phyloP scores from a whole-genome alignment of 1,140 invertebrate species.

The Holcopasites calliopsidis region DNA sequence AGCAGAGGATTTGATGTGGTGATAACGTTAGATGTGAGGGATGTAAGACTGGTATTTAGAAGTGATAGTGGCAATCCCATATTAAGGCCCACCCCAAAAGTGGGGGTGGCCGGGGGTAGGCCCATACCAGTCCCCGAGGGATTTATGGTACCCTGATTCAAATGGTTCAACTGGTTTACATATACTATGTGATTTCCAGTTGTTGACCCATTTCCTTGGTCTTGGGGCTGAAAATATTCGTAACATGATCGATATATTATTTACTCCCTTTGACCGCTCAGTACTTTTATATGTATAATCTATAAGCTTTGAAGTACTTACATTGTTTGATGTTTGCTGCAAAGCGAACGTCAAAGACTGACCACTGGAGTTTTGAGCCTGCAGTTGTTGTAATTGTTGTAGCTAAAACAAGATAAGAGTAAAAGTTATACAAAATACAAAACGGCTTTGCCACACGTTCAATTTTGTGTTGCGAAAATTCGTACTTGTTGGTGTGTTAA shows the following conservation, averaged over 20 bases:
- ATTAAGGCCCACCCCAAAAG: constrained; percentile 80
- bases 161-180: constrained; percentile 77
- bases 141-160: constrained; percentile 78
- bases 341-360: constrained; percentile 79
- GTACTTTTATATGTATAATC: background rate
- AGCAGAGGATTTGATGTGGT: constrained; percentile 78
- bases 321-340: constrained; percentile 76
- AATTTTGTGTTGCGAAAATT: background rate
- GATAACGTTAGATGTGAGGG: constrained; percentile 78
- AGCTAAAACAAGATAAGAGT: constrained; percentile 68
- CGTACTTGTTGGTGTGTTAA: constrained; percentile 80
- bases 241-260: constrained; percentile 11
- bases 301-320: constrained; percentile 56
- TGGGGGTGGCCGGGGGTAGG: constrained; percentile 79
- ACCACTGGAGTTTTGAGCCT: constrained; percentile 77
- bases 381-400: constrained; percentile 80
- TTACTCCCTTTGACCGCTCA: background rate
- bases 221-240: constrained; percentile 67
- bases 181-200: constrained; percentile 79
- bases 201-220: constrained; percentile 75
- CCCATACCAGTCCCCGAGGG: constrained; percentile 79
- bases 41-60: constrained; percentile 77
- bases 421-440: constrained; percentile 22
- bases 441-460: no score
- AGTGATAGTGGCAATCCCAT: constrained; percentile 79